phyloP scores from a whole-genome alignment of 2,797 vertebrate species.

The Loriculus beryllinus region DNA sequence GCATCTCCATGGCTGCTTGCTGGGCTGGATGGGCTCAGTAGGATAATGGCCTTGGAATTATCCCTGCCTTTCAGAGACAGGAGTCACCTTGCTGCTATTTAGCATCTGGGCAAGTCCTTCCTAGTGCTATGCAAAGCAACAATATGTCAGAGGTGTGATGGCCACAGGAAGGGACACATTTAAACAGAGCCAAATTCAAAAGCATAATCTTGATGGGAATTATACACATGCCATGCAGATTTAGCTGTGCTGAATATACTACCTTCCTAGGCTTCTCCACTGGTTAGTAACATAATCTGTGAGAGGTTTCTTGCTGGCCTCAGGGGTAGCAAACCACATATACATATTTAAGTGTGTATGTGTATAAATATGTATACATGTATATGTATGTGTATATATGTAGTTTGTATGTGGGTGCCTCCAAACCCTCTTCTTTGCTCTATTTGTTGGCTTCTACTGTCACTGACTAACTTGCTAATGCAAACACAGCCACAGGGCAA shows the following conservation, averaged over 20 bases:
- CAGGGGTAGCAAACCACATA: background rate
- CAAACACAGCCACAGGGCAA: background rate
- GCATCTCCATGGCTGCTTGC: background rate
- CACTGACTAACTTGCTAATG: background rate
- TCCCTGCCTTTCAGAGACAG: background rate
- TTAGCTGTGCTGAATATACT: background rate
- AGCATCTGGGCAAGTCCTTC: background rate
- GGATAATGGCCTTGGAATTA: background rate
- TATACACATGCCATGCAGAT: fast-evolving
- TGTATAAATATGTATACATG: background rate
- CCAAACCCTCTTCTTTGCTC: background rate
- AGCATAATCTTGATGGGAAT: background rate
- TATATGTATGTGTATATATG: background rate
- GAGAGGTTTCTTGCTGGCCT: background rate
- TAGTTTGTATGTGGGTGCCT: background rate
- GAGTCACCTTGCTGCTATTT: background rate
- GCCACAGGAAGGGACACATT: background rate
- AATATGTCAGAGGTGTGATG: fast-evolving
- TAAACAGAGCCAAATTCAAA: background rate
- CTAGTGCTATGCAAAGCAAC: background rate
- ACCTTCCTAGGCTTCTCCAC: background rate
- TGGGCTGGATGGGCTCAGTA: background rate
- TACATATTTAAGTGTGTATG: fast-evolving
- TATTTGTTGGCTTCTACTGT: background rate
- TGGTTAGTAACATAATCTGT: background rate